These are phyloP conservation scores for Zeugodacus cucurbitae DNA, from an alignment of 1,140 invertebrate species.

Conservation along the genomic window DNA sequence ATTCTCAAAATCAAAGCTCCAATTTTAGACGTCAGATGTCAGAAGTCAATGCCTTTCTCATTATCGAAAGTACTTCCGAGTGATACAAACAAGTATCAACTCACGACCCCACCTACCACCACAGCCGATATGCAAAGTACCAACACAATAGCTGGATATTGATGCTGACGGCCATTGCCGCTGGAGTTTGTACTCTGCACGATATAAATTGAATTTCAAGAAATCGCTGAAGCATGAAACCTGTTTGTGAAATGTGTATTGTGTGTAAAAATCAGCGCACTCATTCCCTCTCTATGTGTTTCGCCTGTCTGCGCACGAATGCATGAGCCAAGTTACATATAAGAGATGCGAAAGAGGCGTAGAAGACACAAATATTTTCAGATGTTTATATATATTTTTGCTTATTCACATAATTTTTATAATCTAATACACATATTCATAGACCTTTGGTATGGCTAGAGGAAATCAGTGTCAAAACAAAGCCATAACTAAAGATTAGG, in stretches of 20 bases:
- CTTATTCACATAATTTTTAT: too few relatives aligned
- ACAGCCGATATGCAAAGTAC: too few relatives aligned
- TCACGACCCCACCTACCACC: too few relatives aligned
- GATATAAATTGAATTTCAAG: slow-evolving; percentile 4
- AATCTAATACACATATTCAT: too few relatives aligned
- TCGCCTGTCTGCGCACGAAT: background rate
- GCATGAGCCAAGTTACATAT: background rate
- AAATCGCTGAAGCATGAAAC: background rate
- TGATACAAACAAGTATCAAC: too few relatives aligned
- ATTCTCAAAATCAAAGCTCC: too few relatives aligned
- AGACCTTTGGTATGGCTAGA: background rate
- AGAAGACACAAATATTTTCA: background rate
- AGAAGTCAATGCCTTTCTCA: too few relatives aligned
- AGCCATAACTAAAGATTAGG: background rate
- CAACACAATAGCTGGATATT: too few relatives aligned
- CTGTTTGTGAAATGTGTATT: slow-evolving; percentile 1
- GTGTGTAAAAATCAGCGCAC: background rate
- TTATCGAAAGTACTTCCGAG: too few relatives aligned
- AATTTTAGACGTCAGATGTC: too few relatives aligned
- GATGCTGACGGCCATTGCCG: background rate
- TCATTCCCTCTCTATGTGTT: background rate
- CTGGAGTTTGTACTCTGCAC: background rate
- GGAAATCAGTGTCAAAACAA: background rate
- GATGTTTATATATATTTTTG: too few relatives aligned
- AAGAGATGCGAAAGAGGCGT: background rate